Evolutionary conservation across 2,797 vertebrate genomes (phyloP), one percentile per base, ranked within the genome.

Genomic region (Chaunax sp.): DNA sequence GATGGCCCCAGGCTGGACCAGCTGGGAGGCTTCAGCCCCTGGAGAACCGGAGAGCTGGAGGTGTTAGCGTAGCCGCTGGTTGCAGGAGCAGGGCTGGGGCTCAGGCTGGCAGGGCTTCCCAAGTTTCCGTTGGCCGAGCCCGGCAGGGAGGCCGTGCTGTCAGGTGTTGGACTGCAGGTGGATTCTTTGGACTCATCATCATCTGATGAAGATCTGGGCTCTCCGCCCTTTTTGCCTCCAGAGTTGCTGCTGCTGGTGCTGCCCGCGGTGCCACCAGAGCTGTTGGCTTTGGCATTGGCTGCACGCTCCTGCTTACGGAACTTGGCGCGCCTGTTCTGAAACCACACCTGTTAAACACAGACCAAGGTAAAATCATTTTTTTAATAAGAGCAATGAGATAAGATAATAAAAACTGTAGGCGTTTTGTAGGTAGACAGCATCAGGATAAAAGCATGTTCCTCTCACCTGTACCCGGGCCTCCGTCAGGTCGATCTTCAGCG

Each of bases 181-280:
- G 97, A 96, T 67, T 98, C 97, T 81, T 98, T 98, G 76, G 96
- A 97, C 74, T 98, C 97, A 3, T 98, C 97, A 3, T 98, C 97
- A 22, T 98, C 97, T 0, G 97, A 98, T 3, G 96, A 97, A 53
- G 95, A 96, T 37, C 96, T 94, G 0, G 90, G 83, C 55, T 97
- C 97, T 0, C 95, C 90, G 12, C 93, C 91, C 80, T 98, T 98
- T 83, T 94, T 90, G 9, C 89, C 89, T 0, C 87, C 69, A 6
- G 88, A 80, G 71, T 3, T 30, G 49, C 84, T 82, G 45, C 66
- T 87, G 10, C 84, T 85, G 71, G 38, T 76, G 73, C 75, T 80
- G 46, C 90, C 90, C 0, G 64, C 61, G 56, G 60, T 64, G 41
- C 84, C 90, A 0, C 85, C 85, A 4, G 87, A 85, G 74, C 19